phyloP scores from a whole-genome alignment of 2,797 vertebrate genomes.

The Acanthurus lineatus region DNA sequence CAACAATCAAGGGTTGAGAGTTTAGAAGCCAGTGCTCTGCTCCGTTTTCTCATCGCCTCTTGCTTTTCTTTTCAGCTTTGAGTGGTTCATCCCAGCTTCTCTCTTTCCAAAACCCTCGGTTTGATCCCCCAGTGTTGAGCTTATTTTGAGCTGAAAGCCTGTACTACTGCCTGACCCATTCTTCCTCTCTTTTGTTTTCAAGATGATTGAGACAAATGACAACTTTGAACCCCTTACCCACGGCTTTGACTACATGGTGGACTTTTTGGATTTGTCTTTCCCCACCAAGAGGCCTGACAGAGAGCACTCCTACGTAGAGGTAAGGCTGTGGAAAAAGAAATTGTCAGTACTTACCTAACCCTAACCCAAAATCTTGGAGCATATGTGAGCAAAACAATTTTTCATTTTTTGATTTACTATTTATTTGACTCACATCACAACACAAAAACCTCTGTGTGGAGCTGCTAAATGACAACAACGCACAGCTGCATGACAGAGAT shows the following conservation, averaged over 20 bases:
- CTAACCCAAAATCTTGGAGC: too few relatives aligned
- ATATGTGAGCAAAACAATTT: too few relatives aligned
- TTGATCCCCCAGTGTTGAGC: background rate
- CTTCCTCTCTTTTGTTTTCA: background rate
- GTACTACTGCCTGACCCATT: too few relatives aligned
- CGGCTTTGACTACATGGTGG: slow-evolving; percentile 87
- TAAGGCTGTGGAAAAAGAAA: slow-evolving; percentile 39
- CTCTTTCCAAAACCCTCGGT: background rate
- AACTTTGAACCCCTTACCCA: slow-evolving; percentile 73
- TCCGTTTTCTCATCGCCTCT: background rate
- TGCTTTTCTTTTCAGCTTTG: slow-evolving; percentile 10
- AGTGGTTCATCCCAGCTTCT: background rate
- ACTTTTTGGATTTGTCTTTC: slow-evolving; percentile 87
- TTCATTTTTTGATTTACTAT: too few relatives aligned
- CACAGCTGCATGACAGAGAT: too few relatives aligned
- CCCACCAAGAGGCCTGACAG: slow-evolving; percentile 80
- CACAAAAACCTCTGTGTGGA: too few relatives aligned
- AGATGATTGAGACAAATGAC: slow-evolving; percentile 88
- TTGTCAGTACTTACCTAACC: too few relatives aligned
- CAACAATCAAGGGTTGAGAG: background rate
- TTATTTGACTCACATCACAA: too few relatives aligned
- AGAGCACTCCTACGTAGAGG: slow-evolving; percentile 82
- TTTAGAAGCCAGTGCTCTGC: background rate
- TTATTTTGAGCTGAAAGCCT: too few relatives aligned
- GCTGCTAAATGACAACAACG: too few relatives aligned